Evolutionary conservation across 2,797 vertebrate species (phyloP).

Genomic region (Denticeps clupeoides): DNA sequence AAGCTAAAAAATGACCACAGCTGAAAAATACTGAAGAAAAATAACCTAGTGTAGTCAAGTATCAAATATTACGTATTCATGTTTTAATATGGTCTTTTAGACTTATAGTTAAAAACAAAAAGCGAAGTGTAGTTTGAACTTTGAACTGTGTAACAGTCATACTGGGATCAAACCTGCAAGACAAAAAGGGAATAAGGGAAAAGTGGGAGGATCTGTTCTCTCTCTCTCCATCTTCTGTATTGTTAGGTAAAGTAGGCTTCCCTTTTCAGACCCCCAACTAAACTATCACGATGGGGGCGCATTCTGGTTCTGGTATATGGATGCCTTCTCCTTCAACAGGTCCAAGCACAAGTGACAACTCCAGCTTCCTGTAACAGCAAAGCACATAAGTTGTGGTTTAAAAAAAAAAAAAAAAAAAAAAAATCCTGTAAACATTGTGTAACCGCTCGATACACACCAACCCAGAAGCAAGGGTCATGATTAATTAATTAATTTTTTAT

Average conservation of each 20-base stretch:
- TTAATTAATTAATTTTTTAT: neutral
- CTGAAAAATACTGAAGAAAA: neutral
- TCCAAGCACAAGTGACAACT: conserved; percentile 95
- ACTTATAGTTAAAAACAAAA: conserved; percentile 41
- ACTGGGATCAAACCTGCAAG: conserved; percentile 37
- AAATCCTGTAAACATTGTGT: too few relatives aligned
- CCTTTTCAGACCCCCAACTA: conserved; percentile 33
- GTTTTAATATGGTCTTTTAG: conserved; percentile 26
- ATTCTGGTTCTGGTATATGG: conserved; percentile 89
- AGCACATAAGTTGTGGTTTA: neutral
- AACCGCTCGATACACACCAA: too few relatives aligned
- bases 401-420: too few relatives aligned
- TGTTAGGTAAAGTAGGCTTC: conserved; percentile 23
- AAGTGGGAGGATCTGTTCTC: neutral
- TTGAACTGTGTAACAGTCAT: conserved; percentile 60
- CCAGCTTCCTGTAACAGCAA: conserved; percentile 76
- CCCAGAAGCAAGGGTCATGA: neutral
- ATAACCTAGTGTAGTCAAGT: neutral
- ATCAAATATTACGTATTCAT: neutral
- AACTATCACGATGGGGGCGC: conserved; percentile 55
- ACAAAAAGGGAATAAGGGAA: neutral
- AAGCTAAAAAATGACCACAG: neutral
- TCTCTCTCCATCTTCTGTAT: neutral
- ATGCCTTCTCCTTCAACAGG: conserved; percentile 88
- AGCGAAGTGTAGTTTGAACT: conserved; percentile 33